These are phyloP conservation scores for Melanargia galathea DNA, from an alignment of 2,888 invertebrate species.

Conservation along the genomic window DNA sequence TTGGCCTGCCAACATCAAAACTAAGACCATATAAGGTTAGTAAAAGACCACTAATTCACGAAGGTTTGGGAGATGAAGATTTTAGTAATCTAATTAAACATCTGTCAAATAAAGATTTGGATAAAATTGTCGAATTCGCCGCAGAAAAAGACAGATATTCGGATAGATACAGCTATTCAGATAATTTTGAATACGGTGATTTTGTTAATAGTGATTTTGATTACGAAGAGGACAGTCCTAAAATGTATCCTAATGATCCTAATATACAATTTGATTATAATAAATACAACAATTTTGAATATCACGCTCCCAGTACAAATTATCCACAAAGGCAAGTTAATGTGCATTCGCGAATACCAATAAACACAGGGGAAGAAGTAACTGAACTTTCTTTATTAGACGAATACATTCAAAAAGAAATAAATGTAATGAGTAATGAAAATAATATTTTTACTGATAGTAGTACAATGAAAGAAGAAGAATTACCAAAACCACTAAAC, in stretches of 20 bases:
- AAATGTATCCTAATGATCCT: background rate
- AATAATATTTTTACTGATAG: constrained; percentile 45
- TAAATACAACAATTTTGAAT: constrained; percentile 7
- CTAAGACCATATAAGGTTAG: constrained; percentile 61
- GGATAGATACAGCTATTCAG: constrained; percentile 27
- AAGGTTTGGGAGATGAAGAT: constrained; percentile 65
- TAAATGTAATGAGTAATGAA: constrained; percentile 37
- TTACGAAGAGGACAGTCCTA: constrained; percentile 8
- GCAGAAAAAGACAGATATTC: constrained; percentile 39
- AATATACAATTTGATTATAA: constrained; percentile 3
- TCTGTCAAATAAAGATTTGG: constrained; percentile 68
- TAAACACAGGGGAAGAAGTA: constrained; percentile 47
- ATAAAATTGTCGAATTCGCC: constrained; percentile 65
- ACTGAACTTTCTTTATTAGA: constrained; percentile 45
- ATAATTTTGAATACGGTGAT: constrained; percentile 21
- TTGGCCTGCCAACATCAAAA: constrained; percentile 45
- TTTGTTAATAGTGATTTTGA: background rate
- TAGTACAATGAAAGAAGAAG: constrained; percentile 52
- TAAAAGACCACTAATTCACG: constrained; percentile 59
- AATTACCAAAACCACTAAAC: constrained; percentile 61
- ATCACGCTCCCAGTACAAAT: constrained; percentile 11
- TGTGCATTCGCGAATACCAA: constrained; percentile 32
- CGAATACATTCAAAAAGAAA: constrained; percentile 45
- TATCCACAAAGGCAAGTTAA: constrained; percentile 24
- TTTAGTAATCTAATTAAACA: constrained; percentile 66